These are phyloP conservation scores for Donacobius atricapilla DNA, from an alignment of 2,113 vertebrate genomes.

Conservation along the genomic window DNA sequence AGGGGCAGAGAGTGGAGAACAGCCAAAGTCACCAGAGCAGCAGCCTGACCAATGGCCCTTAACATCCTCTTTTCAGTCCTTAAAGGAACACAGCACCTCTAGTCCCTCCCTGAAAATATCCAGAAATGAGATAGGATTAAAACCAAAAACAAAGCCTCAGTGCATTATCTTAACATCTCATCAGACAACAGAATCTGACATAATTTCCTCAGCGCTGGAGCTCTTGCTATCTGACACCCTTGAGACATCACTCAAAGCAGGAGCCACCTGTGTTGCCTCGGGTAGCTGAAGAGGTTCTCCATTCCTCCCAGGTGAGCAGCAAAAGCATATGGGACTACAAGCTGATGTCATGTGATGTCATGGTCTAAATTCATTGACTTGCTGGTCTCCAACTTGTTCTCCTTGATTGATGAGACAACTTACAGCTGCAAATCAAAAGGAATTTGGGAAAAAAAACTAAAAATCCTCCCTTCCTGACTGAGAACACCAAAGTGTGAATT, in stretches of 20 bases:
- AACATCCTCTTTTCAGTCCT: not conserved
- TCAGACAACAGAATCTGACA: not conserved
- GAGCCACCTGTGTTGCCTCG: not conserved
- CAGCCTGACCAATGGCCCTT: not conserved
- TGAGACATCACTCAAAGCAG: not conserved
- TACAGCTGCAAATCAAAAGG: not conserved
- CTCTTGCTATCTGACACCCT: not conserved
- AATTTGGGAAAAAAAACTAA: fast-evolving
- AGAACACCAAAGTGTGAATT: not conserved
- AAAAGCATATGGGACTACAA: not conserved
- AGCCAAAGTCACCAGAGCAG: not conserved
- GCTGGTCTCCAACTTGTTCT: not conserved
- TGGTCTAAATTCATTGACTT: not conserved
- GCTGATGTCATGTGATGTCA: not conserved
- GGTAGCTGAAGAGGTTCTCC: not conserved
- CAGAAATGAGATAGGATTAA: not conserved
- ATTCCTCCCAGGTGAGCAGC: not conserved
- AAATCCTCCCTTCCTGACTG: not conserved
- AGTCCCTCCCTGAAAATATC: not conserved
- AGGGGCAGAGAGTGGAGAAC: not conserved
- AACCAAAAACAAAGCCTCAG: not conserved
- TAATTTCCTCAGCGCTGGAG: not conserved
- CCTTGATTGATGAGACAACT: not conserved
- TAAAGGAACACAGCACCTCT: not conserved
- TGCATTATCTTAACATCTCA: not conserved